phyloP scores from a whole-genome alignment of 2,113 vertebrate genomes.

The Copsychus sechellarum region DNA sequence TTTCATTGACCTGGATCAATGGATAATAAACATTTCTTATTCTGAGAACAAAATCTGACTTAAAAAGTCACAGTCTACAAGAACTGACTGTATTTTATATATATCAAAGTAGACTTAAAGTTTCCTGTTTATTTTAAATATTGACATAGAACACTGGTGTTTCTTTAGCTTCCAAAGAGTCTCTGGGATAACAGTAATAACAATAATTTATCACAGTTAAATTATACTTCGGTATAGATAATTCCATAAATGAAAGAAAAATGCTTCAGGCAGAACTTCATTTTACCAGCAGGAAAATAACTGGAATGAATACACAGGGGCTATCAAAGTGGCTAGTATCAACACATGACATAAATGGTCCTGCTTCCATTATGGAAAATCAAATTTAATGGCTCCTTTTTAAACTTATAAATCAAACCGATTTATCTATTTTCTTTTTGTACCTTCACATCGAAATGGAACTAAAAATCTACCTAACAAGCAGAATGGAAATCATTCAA shows the following conservation, averaged over 20 bases:
- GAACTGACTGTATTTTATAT: neutral
- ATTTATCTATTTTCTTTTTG: neutral
- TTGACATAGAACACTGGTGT: neutral
- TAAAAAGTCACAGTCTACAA: neutral
- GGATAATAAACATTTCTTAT: neutral
- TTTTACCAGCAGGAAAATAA: neutral
- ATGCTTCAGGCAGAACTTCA: neutral
- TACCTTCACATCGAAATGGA: neutral
- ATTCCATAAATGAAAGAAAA: neutral
- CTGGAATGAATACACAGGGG: neutral
- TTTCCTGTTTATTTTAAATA: neutral
- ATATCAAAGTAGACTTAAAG: neutral
- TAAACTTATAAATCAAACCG: neutral
- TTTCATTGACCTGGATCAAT: neutral
- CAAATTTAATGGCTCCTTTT: neutral
- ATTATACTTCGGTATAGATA: neutral
- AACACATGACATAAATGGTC: neutral
- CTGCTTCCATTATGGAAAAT: neutral
- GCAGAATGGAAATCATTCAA: neutral
- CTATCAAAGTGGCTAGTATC: neutral
- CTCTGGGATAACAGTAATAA: neutral
- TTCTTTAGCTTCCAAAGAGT: neutral
- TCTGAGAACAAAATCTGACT: neutral
- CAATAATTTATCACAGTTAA: neutral
- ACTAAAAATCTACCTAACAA: neutral